Evolutionary conservation across 1,140 invertebrate genomes (phyloP), one percentile per base, ranked within the genome.

Genomic region (Parapsyche elsis): DNA sequence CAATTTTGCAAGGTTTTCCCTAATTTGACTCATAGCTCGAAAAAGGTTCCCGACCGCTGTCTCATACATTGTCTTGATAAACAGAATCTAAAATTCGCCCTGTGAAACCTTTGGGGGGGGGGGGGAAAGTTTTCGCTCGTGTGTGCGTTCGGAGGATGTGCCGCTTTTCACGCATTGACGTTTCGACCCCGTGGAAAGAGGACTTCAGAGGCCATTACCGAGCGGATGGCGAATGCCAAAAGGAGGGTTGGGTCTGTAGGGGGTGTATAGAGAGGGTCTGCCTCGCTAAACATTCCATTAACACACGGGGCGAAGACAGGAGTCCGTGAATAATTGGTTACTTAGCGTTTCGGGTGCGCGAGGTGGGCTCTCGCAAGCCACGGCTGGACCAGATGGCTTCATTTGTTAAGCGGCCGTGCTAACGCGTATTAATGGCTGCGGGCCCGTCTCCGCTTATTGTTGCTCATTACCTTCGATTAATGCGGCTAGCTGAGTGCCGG

Each of bases 381-480:
- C 71, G 71, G 70, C 53, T 59, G 53, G 26, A 64, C 73, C 79
- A 81, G 80, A 81, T 81, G 80, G 64, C 75, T 81, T 78, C 80
- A 81, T 81, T 81, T 81, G 80, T 78, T 67, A 75, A 45, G 80
- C 24, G 71, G 74, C 26, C 80, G 57, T 7, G 44, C 80, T 67
- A 78, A 78, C 76, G 76, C 71, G 80, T 78, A 78, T 77, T 71
- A 77, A 81, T 78, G 71, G 71, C 73, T 73, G 80, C 76, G 53
- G n/a, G 76, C 70, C 16, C 14, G 19, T 30, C 67, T 49, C 14
- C 76, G 49, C 70, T 71, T 80, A 79, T 76, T 76, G 78, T 80
- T 71, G 73, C 73, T 80, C 53, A 59, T 82, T 82, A 81, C 19
- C 44, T 57, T 76, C 77, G 81, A 80, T 80, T 80, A 79, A 79